Percentiles rank a stretch among this genome's conserved stretches.
Evolutionary conservation across 2,113 vertebrate genomes (phyloP).

Genomic region (Callionymus lyra): DNA sequence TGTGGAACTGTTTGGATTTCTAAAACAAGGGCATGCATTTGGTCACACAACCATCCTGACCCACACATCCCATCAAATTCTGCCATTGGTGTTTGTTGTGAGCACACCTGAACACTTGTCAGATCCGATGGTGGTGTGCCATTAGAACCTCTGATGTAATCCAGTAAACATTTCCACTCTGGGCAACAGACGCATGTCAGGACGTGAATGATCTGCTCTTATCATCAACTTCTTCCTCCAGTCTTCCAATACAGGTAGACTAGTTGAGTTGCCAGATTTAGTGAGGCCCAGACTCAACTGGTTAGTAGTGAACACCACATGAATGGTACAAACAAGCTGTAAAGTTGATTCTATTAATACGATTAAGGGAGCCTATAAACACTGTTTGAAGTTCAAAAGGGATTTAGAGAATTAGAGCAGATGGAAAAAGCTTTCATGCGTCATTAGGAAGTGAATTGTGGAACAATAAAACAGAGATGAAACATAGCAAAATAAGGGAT

Average conservation of each 20-base stretch:
- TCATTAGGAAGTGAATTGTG: conserved; percentile 31
- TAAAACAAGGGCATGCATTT: too few relatives aligned
- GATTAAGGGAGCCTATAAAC: conserved; percentile 3
- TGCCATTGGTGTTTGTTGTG: too few relatives aligned
- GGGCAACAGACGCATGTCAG: conserved; percentile 33
- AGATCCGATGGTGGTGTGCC: too few relatives aligned
- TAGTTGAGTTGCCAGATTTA: too few relatives aligned
- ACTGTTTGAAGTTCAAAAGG: conserved; percentile 20
- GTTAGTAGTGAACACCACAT: neutral
- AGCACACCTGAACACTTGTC: too few relatives aligned
- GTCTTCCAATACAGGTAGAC: too few relatives aligned
- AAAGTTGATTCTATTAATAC: conserved; percentile 7
- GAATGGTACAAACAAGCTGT: conserved; percentile 8
- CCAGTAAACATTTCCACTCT: conserved; percentile 39
- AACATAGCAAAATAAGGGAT: too few relatives aligned
- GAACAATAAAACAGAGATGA: conserved; percentile 16
- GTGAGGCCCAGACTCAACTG: too few relatives aligned
- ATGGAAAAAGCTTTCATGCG: conserved; percentile 13
- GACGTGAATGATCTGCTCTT: conserved; percentile 31
- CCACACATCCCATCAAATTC: too few relatives aligned
- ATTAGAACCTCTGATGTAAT: conserved; percentile 40
- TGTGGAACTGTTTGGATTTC: too few relatives aligned
- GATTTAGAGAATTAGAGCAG: conserved; percentile 26
- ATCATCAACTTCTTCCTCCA: neutral
- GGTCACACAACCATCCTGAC: too few relatives aligned